phyloP scores from a whole-genome alignment of 2,113 vertebrate genomes.

The Notothenia rossii region DNA sequence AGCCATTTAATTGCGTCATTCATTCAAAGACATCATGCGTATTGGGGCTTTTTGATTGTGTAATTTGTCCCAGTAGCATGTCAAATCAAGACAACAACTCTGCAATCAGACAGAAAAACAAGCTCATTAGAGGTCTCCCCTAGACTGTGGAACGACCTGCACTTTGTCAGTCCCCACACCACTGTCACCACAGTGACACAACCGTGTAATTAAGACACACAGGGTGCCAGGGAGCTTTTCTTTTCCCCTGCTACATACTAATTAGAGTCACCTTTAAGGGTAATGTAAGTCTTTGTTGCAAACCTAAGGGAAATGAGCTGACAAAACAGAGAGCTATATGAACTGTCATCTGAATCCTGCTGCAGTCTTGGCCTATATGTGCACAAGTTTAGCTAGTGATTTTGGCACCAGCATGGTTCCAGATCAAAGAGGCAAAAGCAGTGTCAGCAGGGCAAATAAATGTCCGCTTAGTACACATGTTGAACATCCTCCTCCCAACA shows the following conservation, averaged over 20 bases:
- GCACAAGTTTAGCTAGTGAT: slow-evolving; percentile 47
- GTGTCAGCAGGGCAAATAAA: slow-evolving; percentile 45
- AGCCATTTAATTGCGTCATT: background rate
- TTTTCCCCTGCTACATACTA: slow-evolving; percentile 80
- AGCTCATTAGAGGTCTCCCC: slow-evolving; percentile 78
- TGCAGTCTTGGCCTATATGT: background rate
- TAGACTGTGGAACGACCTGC: slow-evolving; percentile 45
- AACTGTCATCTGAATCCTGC: slow-evolving; percentile 44
- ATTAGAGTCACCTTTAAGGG: slow-evolving; percentile 82
- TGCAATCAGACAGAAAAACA: slow-evolving; percentile 75
- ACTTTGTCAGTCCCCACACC: slow-evolving; percentile 67
- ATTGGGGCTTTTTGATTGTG: slow-evolving; percentile 22
- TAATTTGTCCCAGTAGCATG: slow-evolving; percentile 50
- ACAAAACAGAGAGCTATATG: slow-evolving; percentile 63
- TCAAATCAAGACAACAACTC: slow-evolving; percentile 61
- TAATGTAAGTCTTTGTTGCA: slow-evolving; percentile 70
- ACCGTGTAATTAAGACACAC: slow-evolving; percentile 76
- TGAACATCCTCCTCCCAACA: background rate
- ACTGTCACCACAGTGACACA: slow-evolving; percentile 80
- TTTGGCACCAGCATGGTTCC: slow-evolving; percentile 55
- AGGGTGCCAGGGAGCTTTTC: slow-evolving; percentile 60
- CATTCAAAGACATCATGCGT: slow-evolving; percentile 1
- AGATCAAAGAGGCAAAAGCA: slow-evolving; percentile 40
- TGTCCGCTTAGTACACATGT: slow-evolving; percentile 26
- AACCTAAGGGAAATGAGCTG: slow-evolving; percentile 72